Conservation (phyloP, 2,113 vertebrate genomes). For the Plectropomus leopardus region DNA sequence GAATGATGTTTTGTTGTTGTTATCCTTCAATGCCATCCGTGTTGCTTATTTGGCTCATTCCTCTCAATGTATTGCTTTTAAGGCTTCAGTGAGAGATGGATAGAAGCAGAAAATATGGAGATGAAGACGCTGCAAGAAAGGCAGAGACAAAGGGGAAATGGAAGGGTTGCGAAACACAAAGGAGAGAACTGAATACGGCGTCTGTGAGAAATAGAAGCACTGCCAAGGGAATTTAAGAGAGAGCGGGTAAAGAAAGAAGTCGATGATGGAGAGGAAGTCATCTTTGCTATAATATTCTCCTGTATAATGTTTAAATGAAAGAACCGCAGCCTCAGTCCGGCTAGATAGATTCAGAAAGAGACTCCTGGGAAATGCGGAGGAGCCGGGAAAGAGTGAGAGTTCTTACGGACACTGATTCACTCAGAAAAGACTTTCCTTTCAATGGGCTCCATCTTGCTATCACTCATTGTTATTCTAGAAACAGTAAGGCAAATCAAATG, state of each 20-base stretch:
- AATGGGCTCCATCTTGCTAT: slow-evolving; percentile 24
- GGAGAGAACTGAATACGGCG: slow-evolving; percentile 5
- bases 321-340: slow-evolving; percentile 11
- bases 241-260: slow-evolving; percentile 27
- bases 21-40: slow-evolving; percentile 17
- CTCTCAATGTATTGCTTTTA: slow-evolving; percentile 38
- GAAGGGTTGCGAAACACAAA: slow-evolving; percentile 28
- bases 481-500: slow-evolving; percentile 9
- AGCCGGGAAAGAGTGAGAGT: slow-evolving; percentile 2
- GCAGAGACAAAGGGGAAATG: slow-evolving; percentile 11
- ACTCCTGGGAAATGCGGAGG: slow-evolving; percentile 15
- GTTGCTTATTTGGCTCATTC: slow-evolving; percentile 26
- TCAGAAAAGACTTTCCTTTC: slow-evolving; percentile 19
- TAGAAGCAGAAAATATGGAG: neutral
- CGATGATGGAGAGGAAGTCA: slow-evolving; percentile 19
- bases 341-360: slow-evolving; percentile 27
- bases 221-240: slow-evolving; percentile 34
- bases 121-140: slow-evolving; percentile 19
- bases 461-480: slow-evolving; percentile 20
- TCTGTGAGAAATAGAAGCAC: slow-evolving; percentile 23
- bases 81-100: neutral
- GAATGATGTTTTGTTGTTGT: slow-evolving; percentile 29
- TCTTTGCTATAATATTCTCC: slow-evolving; percentile 30
- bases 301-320: slow-evolving; percentile 45
- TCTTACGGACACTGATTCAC: slow-evolving; percentile 28